These are phyloP conservation scores for Erpornis zantholeuca DNA, from an alignment of 2,113 vertebrate species.

Conservation along the genomic window DNA sequence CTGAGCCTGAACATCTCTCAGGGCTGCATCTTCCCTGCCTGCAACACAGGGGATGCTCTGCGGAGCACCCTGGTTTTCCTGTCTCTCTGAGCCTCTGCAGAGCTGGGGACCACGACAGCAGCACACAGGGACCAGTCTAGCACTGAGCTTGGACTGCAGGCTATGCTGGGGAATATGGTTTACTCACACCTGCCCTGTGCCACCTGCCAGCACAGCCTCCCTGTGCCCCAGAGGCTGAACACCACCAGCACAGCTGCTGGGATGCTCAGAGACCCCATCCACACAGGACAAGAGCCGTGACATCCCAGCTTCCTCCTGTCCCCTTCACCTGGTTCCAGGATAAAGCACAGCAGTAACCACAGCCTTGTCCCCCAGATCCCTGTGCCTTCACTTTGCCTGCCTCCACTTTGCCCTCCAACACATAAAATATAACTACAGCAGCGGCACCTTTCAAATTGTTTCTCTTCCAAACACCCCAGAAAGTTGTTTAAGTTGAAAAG, in stretches of 20 bases:
- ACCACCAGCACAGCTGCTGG: fast-evolving
- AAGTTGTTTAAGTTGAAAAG: conserved; percentile 60
- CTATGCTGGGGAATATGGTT: background rate
- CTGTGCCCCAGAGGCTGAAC: background rate
- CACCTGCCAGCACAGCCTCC: background rate
- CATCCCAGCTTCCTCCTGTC: background rate
- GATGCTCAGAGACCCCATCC: fast-evolving
- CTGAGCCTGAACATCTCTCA: background rate
- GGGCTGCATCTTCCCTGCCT: background rate
- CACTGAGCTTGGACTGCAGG: background rate
- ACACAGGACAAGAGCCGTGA: fast-evolving
- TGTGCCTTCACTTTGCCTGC: background rate
- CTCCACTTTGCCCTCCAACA: too few species aligned
- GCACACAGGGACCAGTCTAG: fast-evolving
- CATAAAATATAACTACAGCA: background rate
- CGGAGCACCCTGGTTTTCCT: background rate
- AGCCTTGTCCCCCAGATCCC: fast-evolving
- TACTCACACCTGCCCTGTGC: background rate
- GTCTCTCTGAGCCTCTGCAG: background rate
- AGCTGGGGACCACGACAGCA: background rate
- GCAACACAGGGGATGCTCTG: background rate
- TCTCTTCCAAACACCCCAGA: background rate
- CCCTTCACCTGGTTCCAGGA: background rate
- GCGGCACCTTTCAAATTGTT: background rate
- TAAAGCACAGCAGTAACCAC: background rate